These are phyloP conservation scores for Zaprionus inermis DNA, from an alignment of 1,140 invertebrate species.

Conservation along the genomic window DNA sequence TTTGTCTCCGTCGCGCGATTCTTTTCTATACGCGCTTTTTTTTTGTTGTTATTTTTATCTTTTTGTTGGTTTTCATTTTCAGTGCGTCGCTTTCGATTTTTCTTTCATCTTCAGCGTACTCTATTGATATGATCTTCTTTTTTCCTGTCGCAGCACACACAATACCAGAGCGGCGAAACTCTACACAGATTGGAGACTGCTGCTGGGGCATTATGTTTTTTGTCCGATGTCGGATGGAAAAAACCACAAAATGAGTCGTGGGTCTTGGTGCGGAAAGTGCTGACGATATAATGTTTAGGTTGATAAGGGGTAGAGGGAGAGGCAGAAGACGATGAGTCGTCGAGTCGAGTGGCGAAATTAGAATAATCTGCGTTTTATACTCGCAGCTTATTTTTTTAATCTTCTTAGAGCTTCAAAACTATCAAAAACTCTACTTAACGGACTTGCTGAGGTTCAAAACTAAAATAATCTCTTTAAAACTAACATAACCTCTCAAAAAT, in stretches of 20 bases:
- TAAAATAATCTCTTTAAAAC: too few relatives aligned
- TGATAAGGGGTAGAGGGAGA: background rate
- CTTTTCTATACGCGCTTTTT: background rate
- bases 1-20: slow-evolving; percentile 4
- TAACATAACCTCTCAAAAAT: too few relatives aligned
- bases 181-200: background rate
- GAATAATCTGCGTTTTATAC: background rate
- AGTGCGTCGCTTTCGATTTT: slow-evolving; percentile 52
- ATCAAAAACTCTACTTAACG: too few relatives aligned
- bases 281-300: slow-evolving; percentile 7
- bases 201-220: background rate
- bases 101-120: slow-evolving; percentile 18
- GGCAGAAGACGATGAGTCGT: background rate
- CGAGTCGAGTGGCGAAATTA: background rate
- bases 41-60: background rate
- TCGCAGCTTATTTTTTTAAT: background rate
- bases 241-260: slow-evolving; percentile 3
- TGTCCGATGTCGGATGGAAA: too few relatives aligned
- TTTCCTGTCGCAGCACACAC: background rate
- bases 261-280: background rate
- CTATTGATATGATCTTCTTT: slow-evolving; percentile 44
- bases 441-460: too few relatives aligned
- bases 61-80: slow-evolving; percentile 36
- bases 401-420: too few relatives aligned
- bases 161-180: background rate